Percentiles rank a stretch among this genome's conserved stretches.
These are phyloP conservation scores for Nasonia vitripennis DNA, from an alignment of 1,140 invertebrate genomes.

Conservation along the genomic window DNA sequence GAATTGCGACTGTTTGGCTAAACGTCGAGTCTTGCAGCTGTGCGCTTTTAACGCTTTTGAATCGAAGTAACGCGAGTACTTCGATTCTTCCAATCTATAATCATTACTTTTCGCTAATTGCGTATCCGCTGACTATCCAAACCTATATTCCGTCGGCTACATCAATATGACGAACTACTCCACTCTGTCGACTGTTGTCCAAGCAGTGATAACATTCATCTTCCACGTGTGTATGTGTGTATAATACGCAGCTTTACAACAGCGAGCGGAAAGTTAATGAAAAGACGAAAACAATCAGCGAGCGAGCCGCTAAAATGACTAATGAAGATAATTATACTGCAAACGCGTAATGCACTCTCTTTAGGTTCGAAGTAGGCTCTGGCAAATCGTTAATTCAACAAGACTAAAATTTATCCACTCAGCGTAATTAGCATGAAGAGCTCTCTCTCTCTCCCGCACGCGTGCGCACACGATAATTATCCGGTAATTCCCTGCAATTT, in stretches of 20 bases:
- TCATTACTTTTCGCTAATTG: not conserved
- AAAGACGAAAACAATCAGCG: not conserved
- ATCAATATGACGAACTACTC: not conserved
- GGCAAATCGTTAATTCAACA: conserved; percentile 34
- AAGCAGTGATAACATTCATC: not conserved
- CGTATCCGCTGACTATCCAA: not conserved
- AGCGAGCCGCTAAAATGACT: not conserved
- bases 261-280: no score
- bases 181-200: not conserved
- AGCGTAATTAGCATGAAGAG: conserved; percentile 32
- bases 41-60: no score
- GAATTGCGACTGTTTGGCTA: not conserved
- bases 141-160: not conserved
- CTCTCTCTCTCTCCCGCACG: not conserved
- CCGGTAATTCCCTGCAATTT: conserved; percentile 53
- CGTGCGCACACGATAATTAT: conserved; percentile 33
- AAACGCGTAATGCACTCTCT: conserved; percentile 7
- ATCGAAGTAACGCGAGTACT: no score
- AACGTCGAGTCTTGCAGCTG: not conserved
- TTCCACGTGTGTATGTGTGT: not conserved
- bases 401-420: conserved; percentile 24
- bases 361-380: not conserved
- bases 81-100: not conserved
- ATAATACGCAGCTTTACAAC: not conserved
- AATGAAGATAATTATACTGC: conserved; percentile 20